Evolutionary conservation across 2,113 vertebrate species (phyloP), one percentile per base, ranked within the genome.

Genomic region (Aplodontia rufa): DNA sequence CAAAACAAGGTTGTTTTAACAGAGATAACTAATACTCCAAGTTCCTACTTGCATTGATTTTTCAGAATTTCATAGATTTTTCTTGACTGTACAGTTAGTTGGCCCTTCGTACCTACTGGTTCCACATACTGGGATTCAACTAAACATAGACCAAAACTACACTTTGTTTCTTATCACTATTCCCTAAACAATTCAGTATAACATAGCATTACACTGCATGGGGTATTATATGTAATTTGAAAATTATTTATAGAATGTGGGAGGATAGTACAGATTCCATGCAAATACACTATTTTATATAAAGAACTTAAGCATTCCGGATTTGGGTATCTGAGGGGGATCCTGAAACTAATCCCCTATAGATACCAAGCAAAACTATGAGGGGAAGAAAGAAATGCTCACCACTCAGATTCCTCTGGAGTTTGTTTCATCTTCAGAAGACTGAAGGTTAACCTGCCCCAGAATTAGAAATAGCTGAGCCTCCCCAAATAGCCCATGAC

Each of bases 1-100:
- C 37, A 82, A 92, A 96, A 74, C 8, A 72, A 85, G 62, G 90
- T 82, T 83, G 71, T 80, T 76, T 80, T 90, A 87, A 95, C 37
- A 91, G 75, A 19, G 94, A 4, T 85, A 72, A 91, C 40, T 62
- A 94, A 90, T 20, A 87, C 8, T 58, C 20, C 35, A 72, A 96
- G 47, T 82, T 94, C 11, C n/a, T 78, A 64, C 51, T 74, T 95
- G 47, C 40, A 32, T 47, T n/a, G 35, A 12, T 62, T 84, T 85
- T 87, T 68, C 1, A 85, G 37, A 81, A 40, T 20, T 87, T 96
- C 72, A 72, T 9, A 0, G 26, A n/a, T 72, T 89, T 94, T 72
- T 92, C 64, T 82, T 82, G 24, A 58, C 16, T 78, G 6, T 58
- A 49, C 4, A 42, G 42, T 74, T 4, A 42, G 42, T 74, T 28